A percentile compares a stretch with the other conserved stretches of the same genome.
Conservation (phyloP, 2,113 vertebrate genomes). For the Empidonax alnorum region DNA sequence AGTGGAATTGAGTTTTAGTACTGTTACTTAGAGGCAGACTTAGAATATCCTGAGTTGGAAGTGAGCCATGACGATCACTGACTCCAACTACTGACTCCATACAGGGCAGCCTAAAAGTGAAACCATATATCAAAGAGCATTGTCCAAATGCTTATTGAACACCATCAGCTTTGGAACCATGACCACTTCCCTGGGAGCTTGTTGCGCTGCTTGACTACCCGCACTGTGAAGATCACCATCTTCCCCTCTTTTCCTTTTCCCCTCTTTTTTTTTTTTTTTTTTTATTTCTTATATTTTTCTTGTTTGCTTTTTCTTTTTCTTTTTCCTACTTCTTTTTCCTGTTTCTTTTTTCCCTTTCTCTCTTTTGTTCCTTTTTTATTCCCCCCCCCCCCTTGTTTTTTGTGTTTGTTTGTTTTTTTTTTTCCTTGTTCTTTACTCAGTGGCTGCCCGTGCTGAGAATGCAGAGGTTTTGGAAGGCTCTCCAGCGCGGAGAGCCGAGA, state of each 20-base stretch:
- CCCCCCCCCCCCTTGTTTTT: accelerated
- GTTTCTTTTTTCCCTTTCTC: accelerated
- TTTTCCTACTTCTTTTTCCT: background rate
- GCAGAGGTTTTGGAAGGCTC: accelerated
- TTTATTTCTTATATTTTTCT: background rate
- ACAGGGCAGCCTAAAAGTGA: background rate
- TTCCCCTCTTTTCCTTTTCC: no score
- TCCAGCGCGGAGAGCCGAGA: background rate
- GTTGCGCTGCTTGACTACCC: background rate
- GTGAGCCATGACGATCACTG: accelerated
- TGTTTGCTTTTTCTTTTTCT: accelerated
- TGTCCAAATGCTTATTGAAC: background rate
- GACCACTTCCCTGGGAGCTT: background rate
- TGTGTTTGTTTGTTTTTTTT: background rate
- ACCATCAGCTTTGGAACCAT: background rate
- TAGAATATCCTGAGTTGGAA: background rate
- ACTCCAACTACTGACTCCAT: background rate
- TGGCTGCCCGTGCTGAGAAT: accelerated
- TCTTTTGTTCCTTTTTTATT: accelerated
- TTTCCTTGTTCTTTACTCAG: no score
- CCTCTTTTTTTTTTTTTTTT: accelerated
- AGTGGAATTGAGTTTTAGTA: background rate
- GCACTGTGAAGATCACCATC: background rate
- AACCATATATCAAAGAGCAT: accelerated
- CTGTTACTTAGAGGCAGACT: background rate